phyloP scores from a whole-genome alignment of 1,140 invertebrate genomes.

The Philopotamus ludificatus region DNA sequence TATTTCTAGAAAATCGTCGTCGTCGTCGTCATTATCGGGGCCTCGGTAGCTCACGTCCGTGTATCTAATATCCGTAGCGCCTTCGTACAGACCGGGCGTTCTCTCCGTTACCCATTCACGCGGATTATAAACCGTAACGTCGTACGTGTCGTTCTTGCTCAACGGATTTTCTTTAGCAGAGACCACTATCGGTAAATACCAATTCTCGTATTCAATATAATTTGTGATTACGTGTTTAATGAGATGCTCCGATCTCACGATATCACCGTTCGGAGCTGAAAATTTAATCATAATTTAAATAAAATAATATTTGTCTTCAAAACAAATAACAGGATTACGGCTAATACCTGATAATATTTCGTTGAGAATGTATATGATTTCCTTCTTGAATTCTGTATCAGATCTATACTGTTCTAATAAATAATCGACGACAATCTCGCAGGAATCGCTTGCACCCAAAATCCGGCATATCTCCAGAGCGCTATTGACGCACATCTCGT shows the following conservation, averaged over 20 bases:
- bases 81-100: conserved; percentile 51
- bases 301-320: conserved; percentile 5
- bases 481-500: conserved; percentile 45
- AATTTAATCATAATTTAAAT: background rate
- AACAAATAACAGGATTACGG: background rate
- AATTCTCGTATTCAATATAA: conserved; percentile 58
- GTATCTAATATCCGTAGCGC: conserved; percentile 48
- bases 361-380: conserved; percentile 58
- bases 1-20: too few relatives aligned
- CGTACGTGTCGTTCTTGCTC: conserved; percentile 45
- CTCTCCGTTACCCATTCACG: conserved; percentile 49
- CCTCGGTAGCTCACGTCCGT: conserved; percentile 48
- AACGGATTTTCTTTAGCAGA: conserved; percentile 39
- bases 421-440: conserved; percentile 57
- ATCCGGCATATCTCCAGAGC: conserved; percentile 56
- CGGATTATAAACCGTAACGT: conserved; percentile 50
- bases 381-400: conserved; percentile 52
- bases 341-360: conserved; percentile 53
- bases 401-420: conserved; percentile 58
- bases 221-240: conserved; percentile 54
- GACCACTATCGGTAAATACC: conserved; percentile 59
- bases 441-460: conserved; percentile 55
- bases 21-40: conserved; percentile 40
- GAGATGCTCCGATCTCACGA: conserved; percentile 41
- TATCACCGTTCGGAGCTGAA: conserved; percentile 43